These are phyloP conservation scores for Meriones psammophilus DNA, from an alignment of 2,797 vertebrate genomes.

Conservation along the genomic window DNA sequence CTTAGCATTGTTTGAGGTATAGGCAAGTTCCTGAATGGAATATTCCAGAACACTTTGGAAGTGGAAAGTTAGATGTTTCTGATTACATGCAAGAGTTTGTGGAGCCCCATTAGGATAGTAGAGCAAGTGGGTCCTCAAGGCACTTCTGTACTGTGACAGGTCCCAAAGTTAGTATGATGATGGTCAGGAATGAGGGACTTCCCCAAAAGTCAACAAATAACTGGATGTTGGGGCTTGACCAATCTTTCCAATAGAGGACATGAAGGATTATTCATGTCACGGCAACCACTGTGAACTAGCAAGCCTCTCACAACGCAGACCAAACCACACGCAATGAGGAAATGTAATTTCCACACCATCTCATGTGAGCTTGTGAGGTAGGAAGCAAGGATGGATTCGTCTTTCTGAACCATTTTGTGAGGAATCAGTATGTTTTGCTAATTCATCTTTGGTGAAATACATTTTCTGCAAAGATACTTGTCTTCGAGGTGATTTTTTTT, in stretches of 20 bases:
- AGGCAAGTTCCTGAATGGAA: neutral
- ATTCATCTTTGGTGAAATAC: neutral
- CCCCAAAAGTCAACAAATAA: neutral
- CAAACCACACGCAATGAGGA: neutral
- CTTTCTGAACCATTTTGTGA: neutral
- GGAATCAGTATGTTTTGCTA: neutral
- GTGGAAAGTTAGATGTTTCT: neutral
- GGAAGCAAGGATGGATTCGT: neutral
- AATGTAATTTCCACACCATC: rapidly evolving
- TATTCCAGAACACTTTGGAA: neutral
- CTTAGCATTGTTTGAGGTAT: neutral
- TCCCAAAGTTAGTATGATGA: neutral
- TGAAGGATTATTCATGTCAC: neutral
- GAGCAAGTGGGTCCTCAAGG: neutral
- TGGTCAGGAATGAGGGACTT: rapidly evolving
- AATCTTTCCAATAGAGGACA: neutral
- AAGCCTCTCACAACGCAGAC: neutral
- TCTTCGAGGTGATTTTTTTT: neutral
- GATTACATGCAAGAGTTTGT: rapidly evolving
- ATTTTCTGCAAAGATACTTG: neutral
- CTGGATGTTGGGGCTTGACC: neutral
- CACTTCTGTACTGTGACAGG: neutral
- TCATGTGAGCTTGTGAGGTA: neutral
- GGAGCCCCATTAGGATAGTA: neutral
- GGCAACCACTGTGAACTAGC: neutral